These are phyloP conservation scores for Hyles lineata DNA, from an alignment of 2,888 invertebrate species.

Conservation along the genomic window DNA sequence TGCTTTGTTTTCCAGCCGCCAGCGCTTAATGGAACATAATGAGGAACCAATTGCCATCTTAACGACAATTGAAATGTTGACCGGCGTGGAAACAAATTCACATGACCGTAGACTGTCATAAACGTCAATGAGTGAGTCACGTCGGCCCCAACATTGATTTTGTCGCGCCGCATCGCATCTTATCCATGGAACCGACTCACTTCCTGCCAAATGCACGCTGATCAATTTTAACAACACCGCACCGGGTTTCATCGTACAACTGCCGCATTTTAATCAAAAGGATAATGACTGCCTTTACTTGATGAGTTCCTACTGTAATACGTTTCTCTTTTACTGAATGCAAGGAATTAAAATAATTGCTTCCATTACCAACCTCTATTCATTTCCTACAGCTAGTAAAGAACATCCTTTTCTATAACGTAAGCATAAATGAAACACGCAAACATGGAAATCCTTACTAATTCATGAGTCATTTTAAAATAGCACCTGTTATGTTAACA, in stretches of 20 bases:
- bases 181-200: constrained; percentile 38
- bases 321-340: not conserved
- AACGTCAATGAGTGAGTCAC: constrained; percentile 36
- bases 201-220: constrained; percentile 45
- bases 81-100: constrained; percentile 14
- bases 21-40: constrained; percentile 10
- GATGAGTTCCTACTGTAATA: not conserved
- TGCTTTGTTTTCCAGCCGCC: constrained; percentile 2
- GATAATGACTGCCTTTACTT: not conserved
- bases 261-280: constrained; percentile 36
- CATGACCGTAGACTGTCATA: constrained; percentile 23
- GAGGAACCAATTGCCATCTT: constrained; percentile 19
- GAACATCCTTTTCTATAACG: not conserved
- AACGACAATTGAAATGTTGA: constrained; percentile 23
- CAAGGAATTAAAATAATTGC: not conserved
- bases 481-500: constrained; percentile 33
- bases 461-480: constrained; percentile 43
- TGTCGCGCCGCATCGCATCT: constrained; percentile 49
- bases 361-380: too few species aligned
- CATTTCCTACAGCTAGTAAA: too few species aligned
- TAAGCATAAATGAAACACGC: not conserved
- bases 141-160: constrained; percentile 52
- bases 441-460: constrained; percentile 6
- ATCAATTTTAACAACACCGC: constrained; percentile 43
- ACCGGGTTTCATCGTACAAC: constrained; percentile 33